A percentile compares a stretch with the other conserved stretches of the same genome.
Conservation (phyloP, 2,888 invertebrate species). For the Oligia latruncula region DNA sequence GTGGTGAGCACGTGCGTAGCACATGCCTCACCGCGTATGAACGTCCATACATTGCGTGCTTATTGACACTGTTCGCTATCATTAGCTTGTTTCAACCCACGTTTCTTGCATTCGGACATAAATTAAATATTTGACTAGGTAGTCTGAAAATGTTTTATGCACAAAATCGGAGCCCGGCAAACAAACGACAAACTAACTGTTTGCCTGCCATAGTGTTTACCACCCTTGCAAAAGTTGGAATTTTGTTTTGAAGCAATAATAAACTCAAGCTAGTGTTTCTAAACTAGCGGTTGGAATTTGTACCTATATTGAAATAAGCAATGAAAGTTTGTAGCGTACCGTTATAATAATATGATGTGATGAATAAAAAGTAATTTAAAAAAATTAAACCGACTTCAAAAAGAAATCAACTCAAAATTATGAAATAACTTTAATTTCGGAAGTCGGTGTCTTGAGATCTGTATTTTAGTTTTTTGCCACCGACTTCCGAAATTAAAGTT, state of each 20-base stretch:
- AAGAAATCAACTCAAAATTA: too few species aligned
- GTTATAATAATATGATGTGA: not conserved
- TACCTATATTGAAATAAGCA: not conserved
- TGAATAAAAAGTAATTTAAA: too few species aligned
- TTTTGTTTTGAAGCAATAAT: not conserved
- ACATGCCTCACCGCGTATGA: too few species aligned
- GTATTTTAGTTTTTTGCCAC: too few species aligned
- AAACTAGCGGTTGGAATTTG: not conserved
- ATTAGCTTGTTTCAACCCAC: not conserved
- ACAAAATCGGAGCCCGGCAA: not conserved
- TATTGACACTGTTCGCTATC: not conserved
- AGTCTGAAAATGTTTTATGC: not conserved
- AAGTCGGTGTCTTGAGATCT: too few species aligned
- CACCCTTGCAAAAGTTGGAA: slow-evolving; percentile 1
- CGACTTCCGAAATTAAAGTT: too few species aligned
- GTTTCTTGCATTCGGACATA: not conserved
- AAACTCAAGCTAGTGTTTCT: not conserved
- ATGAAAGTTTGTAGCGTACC: not conserved
- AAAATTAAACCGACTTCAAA: too few species aligned
- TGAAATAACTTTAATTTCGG: too few species aligned
- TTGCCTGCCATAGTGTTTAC: not conserved
- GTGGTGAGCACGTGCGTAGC: too few species aligned
- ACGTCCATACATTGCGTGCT: too few species aligned
- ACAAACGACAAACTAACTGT: not conserved
- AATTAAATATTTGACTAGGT: not conserved